Base-by-base conservation (phyloP, 2,797 vertebrate species). In the Ataeniobius toweri region DNA sequence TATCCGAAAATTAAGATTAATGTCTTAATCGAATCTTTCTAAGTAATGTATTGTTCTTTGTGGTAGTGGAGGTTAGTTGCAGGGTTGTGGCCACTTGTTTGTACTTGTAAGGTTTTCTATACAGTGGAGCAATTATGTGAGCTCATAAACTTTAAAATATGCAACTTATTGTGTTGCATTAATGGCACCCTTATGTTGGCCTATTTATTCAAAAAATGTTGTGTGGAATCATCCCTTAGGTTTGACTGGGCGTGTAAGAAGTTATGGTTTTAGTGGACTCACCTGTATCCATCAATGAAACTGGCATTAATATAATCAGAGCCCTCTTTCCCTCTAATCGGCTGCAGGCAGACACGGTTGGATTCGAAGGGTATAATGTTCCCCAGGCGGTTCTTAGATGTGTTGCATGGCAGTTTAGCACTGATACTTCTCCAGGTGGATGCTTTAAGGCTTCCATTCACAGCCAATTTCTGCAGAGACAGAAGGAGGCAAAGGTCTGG, bases 241-340 rank as follows among this genome's bases (percentile, higher is more conserved):
- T 50, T 28, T 28, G 3, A 28, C 26, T 50, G n/a, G 26, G n/a
- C 24, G 26, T 4, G 3, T 12, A 58, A 55, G 9, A 55, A 1
- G 24, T 55, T 55, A 22, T 69, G 46, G 16, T 22, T 28, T 72
- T 24, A 31, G 9, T 1, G 12, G 39, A 73, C 92, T 92, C 82
- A 98, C 98, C 98, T 97, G 89, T 99, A 99, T 78, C 98, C 98
- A 24, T 99, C 97, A 61, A 99, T 96, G 91, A 97, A 99, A 93
- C 97, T 99, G 95, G 96, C 97, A 1, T 99, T 99, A 94, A 99
- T 98, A 93, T 99, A 99, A 92, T 99, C 98, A 0, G 98, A 99
- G 80, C 98, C 97, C 89, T 99, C 98, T 3, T 99, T 96, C 0
- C 97, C 98, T 55, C 97, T 96, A 94, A 99, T 97, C 76, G 97